These are phyloP conservation scores for Rhyacichthys aspro DNA, from an alignment of 2,797 vertebrate species.

Conservation along the genomic window DNA sequence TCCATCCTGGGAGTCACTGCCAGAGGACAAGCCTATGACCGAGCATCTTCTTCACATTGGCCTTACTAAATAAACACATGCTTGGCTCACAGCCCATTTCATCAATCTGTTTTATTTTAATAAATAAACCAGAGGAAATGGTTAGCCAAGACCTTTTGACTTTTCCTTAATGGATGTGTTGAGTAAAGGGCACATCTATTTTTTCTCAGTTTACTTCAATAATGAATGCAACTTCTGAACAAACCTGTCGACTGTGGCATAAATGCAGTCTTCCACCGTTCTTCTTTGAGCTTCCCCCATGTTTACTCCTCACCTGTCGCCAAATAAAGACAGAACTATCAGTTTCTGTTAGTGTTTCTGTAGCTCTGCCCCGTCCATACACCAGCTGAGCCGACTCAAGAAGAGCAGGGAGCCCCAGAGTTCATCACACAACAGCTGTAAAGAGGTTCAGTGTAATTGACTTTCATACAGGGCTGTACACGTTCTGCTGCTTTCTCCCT, in stretches of 20 bases:
- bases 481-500: constrained; percentile 5
- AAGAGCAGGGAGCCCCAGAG: constrained; percentile 30
- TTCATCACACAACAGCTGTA: too few relatives aligned
- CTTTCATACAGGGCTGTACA: constrained; percentile 20
- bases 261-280: constrained; percentile 43
- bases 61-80: constrained; percentile 72
- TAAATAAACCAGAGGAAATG: constrained; percentile 80
- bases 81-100: constrained; percentile 70
- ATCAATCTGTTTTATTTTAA: constrained; percentile 68
- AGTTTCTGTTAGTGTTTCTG: too few relatives aligned
- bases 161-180: constrained; percentile 43
- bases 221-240: constrained; percentile 13
- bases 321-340: constrained; percentile 1
- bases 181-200: constrained; percentile 30
- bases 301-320: constrained; percentile 56
- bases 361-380: background rate
- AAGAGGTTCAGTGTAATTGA: constrained; percentile 24
- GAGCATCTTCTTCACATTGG: constrained; percentile 71
- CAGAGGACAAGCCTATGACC: constrained; percentile 64
- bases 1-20: constrained; percentile 62
- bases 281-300: constrained; percentile 62
- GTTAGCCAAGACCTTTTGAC: constrained; percentile 58
- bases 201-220: too few relatives aligned
- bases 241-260: constrained; percentile 63
- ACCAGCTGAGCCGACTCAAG: constrained; percentile 48